Evolutionary conservation across 1,140 invertebrate species (phyloP).

Genomic region (Zaprionus ghesquierei): DNA sequence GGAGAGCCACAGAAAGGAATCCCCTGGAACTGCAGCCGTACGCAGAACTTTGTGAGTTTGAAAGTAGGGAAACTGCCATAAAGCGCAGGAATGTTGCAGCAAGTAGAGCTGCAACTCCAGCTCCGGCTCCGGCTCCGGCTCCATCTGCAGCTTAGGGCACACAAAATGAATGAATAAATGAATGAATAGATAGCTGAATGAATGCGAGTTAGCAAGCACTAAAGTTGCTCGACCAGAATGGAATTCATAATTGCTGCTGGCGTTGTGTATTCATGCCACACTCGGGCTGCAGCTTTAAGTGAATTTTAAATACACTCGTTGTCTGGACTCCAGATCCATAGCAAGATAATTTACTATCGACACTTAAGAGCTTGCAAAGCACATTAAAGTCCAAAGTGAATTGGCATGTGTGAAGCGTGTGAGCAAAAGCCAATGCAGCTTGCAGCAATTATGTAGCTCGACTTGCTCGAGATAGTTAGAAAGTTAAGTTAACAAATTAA

Average conservation of each 20-base stretch:
- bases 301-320: constrained; percentile 8
- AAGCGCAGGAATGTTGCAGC: constrained; percentile 38
- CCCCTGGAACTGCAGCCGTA: constrained; percentile 11
- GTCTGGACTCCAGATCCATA: neutral
- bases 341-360: neutral
- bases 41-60: constrained; percentile 40
- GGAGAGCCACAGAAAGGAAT: constrained; percentile 33
- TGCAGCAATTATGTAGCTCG: neutral
- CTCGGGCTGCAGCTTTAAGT: neutral
- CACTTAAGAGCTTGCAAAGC: neutral
- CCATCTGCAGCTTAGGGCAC: constrained; percentile 28
- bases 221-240: constrained; percentile 36
- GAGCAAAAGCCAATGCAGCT: neutral
- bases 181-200: constrained; percentile 46
- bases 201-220: constrained; percentile 27
- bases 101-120: neutral
- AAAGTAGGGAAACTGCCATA: constrained; percentile 37
- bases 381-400: neutral
- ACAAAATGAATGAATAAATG: constrained; percentile 67
- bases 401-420: neutral
- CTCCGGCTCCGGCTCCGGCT: neutral
- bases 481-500: neutral
- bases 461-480: neutral
- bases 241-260: constrained; percentile 49
- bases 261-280: neutral